Evolutionary conservation across 2,888 invertebrate genomes (phyloP).

Genomic region (Volucella zonaria): DNA sequence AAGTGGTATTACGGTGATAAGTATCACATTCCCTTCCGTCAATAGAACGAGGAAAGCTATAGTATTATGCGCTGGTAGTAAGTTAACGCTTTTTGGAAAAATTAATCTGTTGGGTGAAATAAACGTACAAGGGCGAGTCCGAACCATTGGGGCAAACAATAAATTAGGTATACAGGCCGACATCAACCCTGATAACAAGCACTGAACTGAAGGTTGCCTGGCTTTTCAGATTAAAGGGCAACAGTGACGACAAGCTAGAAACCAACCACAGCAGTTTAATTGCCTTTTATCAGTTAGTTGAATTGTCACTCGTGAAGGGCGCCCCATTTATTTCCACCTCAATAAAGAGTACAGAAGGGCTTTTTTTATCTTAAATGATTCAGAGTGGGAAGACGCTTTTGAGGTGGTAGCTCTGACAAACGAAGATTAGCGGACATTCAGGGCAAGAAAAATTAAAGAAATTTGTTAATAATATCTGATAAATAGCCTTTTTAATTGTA

Average conservation of each 20-base stretch:
- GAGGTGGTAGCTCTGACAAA: not conserved
- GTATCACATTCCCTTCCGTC: constrained; percentile 43
- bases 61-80: not conserved
- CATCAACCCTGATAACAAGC: constrained; percentile 25
- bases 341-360: constrained; percentile 19
- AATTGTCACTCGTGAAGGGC: constrained; percentile 44
- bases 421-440: constrained; percentile 28
- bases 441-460: constrained; percentile 6
- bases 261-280: constrained; percentile 50
- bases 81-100: constrained; percentile 2
- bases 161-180: constrained; percentile 10
- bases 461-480: constrained; percentile 17
- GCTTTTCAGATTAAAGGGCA: constrained; percentile 11
- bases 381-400: constrained; percentile 8
- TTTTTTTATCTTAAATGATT: constrained; percentile 10
- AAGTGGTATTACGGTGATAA: constrained; percentile 51
- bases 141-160: not conserved
- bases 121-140: constrained; percentile 8
- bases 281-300: constrained; percentile 59
- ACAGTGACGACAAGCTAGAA: constrained; percentile 32
- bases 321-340: constrained; percentile 49
- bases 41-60: not conserved
- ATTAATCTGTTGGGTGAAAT: constrained; percentile 4
- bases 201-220: constrained; percentile 10
- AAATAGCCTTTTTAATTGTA: not conserved